These are phyloP conservation scores for Holcopasites calliopsidis DNA, from an alignment of 1,140 invertebrate genomes.

Conservation along the genomic window DNA sequence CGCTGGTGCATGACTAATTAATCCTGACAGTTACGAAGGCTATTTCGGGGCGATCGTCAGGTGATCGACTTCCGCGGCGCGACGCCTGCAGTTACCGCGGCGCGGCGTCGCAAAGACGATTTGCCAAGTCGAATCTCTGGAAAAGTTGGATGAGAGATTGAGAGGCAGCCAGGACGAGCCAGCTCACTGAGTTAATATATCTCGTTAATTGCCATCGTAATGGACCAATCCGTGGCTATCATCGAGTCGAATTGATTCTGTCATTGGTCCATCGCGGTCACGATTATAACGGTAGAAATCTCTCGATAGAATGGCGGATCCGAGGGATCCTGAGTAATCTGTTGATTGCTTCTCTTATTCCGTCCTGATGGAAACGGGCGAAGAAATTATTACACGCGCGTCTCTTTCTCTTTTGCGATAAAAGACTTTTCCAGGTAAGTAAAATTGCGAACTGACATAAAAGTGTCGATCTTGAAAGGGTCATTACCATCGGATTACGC, in stretches of 20 bases:
- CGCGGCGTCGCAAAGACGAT: background rate
- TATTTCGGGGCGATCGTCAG: constrained; percentile 52
- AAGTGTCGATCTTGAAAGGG: background rate
- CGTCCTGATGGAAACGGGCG: background rate
- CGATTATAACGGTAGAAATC: constrained; percentile 57
- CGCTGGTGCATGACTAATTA: constrained; percentile 55
- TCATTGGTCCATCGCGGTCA: constrained; percentile 37
- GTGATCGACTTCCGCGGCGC: constrained; percentile 56
- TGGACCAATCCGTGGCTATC: constrained; percentile 47
- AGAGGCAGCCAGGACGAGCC: background rate
- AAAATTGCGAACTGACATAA: background rate
- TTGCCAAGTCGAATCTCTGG: constrained; percentile 18
- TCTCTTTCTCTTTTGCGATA: background rate
- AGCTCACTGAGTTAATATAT: constrained; percentile 55
- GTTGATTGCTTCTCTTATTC: background rate
- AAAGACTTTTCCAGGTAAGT: too few species aligned
- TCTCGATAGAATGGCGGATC: constrained; percentile 40
- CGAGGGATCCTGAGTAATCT: background rate
- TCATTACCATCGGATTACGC: constrained; percentile 8
- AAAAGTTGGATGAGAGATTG: constrained; percentile 23
- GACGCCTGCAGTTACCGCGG: constrained; percentile 51
- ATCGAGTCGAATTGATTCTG: constrained; percentile 1
- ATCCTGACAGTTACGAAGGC: constrained; percentile 36
- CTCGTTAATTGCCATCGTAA: constrained; percentile 54
- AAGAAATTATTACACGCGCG: too few species aligned